Percentiles rank a stretch among this genome's conserved stretches.
phyloP scores from a whole-genome alignment of 1,140 invertebrate species.

The Calephelis nemesis region DNA sequence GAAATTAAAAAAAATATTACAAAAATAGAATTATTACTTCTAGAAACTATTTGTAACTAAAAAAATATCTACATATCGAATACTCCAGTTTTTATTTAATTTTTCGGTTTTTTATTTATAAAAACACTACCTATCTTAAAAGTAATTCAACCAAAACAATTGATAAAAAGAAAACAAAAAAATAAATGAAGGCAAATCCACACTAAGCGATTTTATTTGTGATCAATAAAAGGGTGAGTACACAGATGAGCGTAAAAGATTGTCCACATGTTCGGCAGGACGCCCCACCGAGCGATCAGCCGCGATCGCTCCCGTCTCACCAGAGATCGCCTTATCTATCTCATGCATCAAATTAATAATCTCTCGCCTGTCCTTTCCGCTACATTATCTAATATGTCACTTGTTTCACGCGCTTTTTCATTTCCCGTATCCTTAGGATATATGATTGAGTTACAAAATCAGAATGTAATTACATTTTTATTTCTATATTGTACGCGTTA shows the following conservation, averaged over 20 bases:
- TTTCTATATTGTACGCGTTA: no score
- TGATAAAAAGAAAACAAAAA: background rate
- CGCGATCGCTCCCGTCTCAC: slow-evolving; percentile 40
- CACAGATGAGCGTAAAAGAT: slow-evolving; percentile 80
- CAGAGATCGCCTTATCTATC: slow-evolving; percentile 52
- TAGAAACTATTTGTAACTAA: no score
- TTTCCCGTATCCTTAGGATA: slow-evolving; percentile 5
- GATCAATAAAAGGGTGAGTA: slow-evolving; percentile 69
- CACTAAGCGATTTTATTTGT: slow-evolving; percentile 38
- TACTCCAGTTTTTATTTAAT: no score
- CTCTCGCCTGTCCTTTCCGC: slow-evolving; percentile 58
- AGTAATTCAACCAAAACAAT: no score
- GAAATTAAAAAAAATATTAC: no score
- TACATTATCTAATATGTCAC: slow-evolving; percentile 62
- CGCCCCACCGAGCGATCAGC: slow-evolving; percentile 47
- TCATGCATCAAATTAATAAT: slow-evolving; percentile 70
- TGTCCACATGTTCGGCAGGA: slow-evolving; percentile 77
- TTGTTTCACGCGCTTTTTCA: slow-evolving; percentile 33
- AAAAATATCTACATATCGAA: no score
- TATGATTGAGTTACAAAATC: slow-evolving; percentile 16
- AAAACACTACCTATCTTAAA: no score
- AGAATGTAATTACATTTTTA: background rate
- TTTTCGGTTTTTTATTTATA: no score
- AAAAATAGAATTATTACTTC: no score
- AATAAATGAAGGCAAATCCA: slow-evolving; percentile 34